phyloP scores from a whole-genome alignment of 2,888 invertebrate genomes.

The Aphodius granarius region DNA sequence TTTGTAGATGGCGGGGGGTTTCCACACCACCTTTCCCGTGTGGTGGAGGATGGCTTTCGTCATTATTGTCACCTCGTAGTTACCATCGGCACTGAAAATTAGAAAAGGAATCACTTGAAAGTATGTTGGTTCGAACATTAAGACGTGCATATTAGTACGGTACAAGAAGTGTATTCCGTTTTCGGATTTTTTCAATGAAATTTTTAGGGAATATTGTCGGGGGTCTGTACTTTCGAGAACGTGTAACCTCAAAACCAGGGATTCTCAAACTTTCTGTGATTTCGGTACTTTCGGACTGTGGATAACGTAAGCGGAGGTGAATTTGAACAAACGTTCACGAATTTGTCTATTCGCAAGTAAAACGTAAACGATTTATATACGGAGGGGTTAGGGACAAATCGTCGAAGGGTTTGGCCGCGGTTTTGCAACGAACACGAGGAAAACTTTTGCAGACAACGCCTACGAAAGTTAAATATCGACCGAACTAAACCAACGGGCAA shows the following conservation, averaged over 20 bases:
- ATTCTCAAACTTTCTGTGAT: no score
- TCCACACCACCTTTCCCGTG: conserved; percentile 94
- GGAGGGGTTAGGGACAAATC: background rate
- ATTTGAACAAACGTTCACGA: conserved; percentile 1
- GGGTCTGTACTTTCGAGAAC: background rate
- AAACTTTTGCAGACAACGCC: background rate
- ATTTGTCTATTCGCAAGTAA: background rate
- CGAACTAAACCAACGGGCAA: background rate
- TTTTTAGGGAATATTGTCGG: background rate
- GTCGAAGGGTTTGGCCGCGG: background rate
- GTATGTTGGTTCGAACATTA: background rate
- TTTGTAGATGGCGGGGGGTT: conserved; percentile 98
- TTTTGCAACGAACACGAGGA: no score
- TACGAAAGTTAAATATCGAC: background rate
- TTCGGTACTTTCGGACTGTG: background rate
- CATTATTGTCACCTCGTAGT: conserved; percentile 97
- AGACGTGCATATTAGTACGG: background rate
- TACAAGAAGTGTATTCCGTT: background rate
- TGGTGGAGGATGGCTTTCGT: conserved; percentile 95
- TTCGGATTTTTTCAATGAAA: no score
- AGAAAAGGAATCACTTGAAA: background rate
- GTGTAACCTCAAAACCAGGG: no score
- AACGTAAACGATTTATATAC: background rate
- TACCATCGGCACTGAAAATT: conserved; percentile 91
- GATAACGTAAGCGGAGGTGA: background rate